phyloP scores from a whole-genome alignment of 2,113 vertebrate genomes.

The Tragelaphus imberbis region DNA sequence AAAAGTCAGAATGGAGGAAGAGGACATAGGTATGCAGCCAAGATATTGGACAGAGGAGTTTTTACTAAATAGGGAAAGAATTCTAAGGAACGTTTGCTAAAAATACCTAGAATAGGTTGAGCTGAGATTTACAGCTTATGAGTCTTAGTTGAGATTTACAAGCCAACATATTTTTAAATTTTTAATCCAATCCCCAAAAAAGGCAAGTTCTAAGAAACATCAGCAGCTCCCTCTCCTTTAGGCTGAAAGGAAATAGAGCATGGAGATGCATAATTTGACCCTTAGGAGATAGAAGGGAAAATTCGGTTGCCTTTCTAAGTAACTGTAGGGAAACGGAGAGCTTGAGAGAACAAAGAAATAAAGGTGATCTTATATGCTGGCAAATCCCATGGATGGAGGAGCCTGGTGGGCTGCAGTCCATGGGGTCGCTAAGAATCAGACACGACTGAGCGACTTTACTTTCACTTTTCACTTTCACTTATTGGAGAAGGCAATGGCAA shows the following conservation, averaged over 20 bases:
- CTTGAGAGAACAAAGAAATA: background rate
- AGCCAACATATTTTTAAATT: background rate
- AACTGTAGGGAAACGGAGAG: background rate
- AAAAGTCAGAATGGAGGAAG: slow-evolving; percentile 52
- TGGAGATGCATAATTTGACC: background rate
- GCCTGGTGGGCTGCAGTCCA: no score
- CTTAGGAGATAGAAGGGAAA: background rate
- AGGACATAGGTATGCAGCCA: background rate
- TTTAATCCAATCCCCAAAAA: slow-evolving; percentile 17
- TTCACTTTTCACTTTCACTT: no score
- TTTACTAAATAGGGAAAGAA: slow-evolving; percentile 11
- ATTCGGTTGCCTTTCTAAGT: background rate
- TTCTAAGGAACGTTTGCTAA: slow-evolving; percentile 26
- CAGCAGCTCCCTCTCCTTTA: background rate
- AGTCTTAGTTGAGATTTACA: slow-evolving; percentile 9
- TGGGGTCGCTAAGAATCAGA: no score
- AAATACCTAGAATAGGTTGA: background rate
- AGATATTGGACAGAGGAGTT: background rate
- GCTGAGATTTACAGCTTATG: background rate
- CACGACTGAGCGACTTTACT: no score
- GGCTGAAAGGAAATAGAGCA: background rate
- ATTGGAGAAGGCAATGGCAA: no score
- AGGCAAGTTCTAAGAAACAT: slow-evolving; percentile 25
- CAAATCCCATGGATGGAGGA: no score
- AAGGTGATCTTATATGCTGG: background rate